Conservation (phyloP, 2,888 invertebrate genomes). For the Rambutsinella grinnellia region DNA sequence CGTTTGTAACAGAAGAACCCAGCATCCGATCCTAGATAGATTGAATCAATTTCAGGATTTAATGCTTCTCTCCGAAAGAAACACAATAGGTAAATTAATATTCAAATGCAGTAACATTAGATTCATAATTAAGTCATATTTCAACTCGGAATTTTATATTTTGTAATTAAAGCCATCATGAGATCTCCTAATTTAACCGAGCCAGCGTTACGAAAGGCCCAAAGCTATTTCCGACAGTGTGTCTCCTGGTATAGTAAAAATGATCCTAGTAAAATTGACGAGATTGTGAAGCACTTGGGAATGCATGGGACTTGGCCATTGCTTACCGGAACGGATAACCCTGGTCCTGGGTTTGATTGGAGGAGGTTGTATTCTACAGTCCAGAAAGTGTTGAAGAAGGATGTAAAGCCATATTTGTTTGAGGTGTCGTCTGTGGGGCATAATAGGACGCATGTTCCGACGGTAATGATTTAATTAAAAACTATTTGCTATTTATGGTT, state of each 20-base stretch:
- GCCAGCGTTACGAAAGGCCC: constrained; percentile 27
- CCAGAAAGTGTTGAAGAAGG: constrained; percentile 33
- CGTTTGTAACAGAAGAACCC: constrained; percentile 44
- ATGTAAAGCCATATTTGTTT: constrained; percentile 36
- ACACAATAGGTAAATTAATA: constrained; percentile 29
- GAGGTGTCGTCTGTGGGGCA: constrained; percentile 37
- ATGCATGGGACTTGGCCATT: constrained; percentile 44
- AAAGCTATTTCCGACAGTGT: constrained; percentile 40
- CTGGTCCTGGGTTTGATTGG: constrained; percentile 38
- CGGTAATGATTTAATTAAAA: constrained; percentile 15
- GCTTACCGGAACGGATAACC: constrained; percentile 33
- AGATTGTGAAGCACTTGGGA: constrained; percentile 44
- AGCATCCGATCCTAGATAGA: constrained; percentile 37
- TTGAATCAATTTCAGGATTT: constrained; percentile 44
- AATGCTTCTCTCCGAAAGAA: constrained; percentile 19
- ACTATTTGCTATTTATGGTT: background rate
- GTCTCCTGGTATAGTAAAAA: constrained; percentile 41
- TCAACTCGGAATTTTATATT: background rate
- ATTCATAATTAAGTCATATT: no score
- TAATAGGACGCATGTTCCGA: constrained; percentile 39
- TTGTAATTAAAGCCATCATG: constrained; percentile 23
- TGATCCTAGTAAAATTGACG: constrained; percentile 43
- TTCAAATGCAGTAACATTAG: no score
- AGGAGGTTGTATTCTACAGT: constrained; percentile 12
- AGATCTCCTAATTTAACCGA: constrained; percentile 39